Conservation (phyloP, 2,797 vertebrate genomes). For the Myotis myotis region DNA sequence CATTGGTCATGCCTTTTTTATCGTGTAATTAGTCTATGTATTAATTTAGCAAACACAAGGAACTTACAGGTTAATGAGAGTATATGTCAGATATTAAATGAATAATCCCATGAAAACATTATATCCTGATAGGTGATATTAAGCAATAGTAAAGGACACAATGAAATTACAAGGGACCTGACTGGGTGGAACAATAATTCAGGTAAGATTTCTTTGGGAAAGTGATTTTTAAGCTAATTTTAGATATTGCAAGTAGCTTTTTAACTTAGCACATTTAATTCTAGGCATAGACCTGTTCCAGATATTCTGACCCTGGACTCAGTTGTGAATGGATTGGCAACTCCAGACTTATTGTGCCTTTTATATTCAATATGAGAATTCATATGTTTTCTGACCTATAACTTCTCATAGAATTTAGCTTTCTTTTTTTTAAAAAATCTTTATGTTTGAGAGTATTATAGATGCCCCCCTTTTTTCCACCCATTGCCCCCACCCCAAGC, state of each 20-base stretch:
- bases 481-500: too few relatives aligned
- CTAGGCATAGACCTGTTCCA: not conserved
- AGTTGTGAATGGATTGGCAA: not conserved
- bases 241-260: not conserved
- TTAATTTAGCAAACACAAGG: constrained; percentile 29
- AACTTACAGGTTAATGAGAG: constrained; percentile 6
- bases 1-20: not conserved
- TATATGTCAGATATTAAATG: not conserved
- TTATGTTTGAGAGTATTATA: too few relatives aligned
- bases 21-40: not conserved
- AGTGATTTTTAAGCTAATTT: constrained; percentile 31
- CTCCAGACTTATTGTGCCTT: not conserved
- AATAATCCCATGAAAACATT: constrained; percentile 26
- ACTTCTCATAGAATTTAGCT: not conserved
- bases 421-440: not conserved
- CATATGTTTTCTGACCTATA: not conserved
- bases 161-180: not conserved
- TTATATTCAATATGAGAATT: not conserved
- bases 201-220: not conserved
- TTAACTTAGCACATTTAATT: not conserved
- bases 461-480: too few relatives aligned
- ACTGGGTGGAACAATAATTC: not conserved
- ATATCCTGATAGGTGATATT: not conserved
- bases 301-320: not conserved
- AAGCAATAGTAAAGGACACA: not conserved